Conservation (phyloP, 92 coral and sea anemone species). For the Galaxea fascicularis region DNA sequence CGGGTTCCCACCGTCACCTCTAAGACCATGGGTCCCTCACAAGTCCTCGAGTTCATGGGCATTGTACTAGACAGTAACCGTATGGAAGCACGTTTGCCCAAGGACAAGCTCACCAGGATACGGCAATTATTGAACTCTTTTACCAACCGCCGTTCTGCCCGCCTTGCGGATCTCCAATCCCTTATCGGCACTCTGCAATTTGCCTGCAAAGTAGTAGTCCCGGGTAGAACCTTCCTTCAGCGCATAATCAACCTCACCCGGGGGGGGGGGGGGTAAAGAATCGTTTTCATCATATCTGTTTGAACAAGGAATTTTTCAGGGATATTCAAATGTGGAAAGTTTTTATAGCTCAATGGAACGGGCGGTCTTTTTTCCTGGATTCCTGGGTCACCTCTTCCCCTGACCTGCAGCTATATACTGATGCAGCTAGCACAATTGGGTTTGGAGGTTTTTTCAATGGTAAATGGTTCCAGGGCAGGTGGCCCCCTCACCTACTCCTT, state of each 20-base stretch:
- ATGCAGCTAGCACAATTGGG: constrained; percentile 74
- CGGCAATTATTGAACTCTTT: constrained; percentile 32
- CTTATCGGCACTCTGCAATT: constrained; percentile 69
- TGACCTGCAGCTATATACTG: constrained; percentile 55
- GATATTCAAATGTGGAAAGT: constrained; percentile 72
- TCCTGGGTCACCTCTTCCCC: constrained; percentile 47
- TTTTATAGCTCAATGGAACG: constrained; percentile 66
- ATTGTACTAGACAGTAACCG: constrained; percentile 18
- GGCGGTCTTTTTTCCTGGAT: constrained; percentile 60
- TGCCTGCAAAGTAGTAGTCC: constrained; percentile 67
- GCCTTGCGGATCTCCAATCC: constrained; percentile 57
- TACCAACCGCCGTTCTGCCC: constrained; percentile 19
- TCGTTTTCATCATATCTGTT: constrained; percentile 55
- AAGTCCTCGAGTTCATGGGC: constrained; percentile 64
- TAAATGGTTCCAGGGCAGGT: constrained; percentile 78
- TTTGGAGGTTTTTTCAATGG: constrained; percentile 57
- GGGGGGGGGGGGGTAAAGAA: constrained; percentile 22
- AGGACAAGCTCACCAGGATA: constrained; percentile 45
- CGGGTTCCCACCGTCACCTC: constrained; percentile 55
- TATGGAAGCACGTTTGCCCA: constrained; percentile 47
- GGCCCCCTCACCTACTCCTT: no score
- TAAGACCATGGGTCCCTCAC: constrained; percentile 72
- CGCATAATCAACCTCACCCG: constrained; percentile 64
- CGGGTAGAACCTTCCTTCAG: constrained; percentile 71
- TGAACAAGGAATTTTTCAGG: constrained; percentile 51